Evolutionary conservation across 1,140 invertebrate genomes (phyloP).

Genomic region (Bombus pyrosoma): DNA sequence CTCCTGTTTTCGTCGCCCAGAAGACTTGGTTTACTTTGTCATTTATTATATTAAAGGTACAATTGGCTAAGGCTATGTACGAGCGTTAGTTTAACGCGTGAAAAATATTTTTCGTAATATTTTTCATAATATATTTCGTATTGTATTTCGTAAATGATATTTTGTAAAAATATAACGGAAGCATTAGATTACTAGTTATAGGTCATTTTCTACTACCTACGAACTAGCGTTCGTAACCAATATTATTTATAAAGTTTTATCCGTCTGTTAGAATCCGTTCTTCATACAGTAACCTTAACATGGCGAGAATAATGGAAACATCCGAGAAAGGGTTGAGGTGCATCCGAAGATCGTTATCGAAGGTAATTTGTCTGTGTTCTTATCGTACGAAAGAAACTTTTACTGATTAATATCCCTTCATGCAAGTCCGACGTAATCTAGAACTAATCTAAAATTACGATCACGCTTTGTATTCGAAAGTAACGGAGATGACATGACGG

Average conservation of each 20-base stretch:
- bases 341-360: constrained; percentile 15
- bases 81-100: too few relatives aligned
- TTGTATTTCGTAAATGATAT: too few relatives aligned
- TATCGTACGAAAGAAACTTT: constrained; percentile 14
- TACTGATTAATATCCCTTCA: constrained; percentile 16
- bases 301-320: constrained; percentile 4
- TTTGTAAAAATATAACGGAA: too few relatives aligned
- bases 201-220: too few relatives aligned
- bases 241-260: background rate
- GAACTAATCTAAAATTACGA: constrained; percentile 30
- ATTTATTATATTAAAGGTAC: background rate
- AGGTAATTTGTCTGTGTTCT: constrained; percentile 33
- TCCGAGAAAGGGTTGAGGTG: background rate
- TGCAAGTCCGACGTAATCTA: background rate
- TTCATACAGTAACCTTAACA: background rate
- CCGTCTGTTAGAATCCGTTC: background rate
- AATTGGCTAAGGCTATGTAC: background rate
- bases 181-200: too few relatives aligned
- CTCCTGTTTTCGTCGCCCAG: background rate
- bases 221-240: too few relatives aligned
- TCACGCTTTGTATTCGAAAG: background rate
- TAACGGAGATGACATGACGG: background rate
- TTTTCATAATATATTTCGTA: background rate
- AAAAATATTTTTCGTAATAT: too few relatives aligned
- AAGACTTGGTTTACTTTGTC: background rate